phyloP scores from a whole-genome alignment of 2,888 invertebrate genomes.

The Ochropleura plecta region DNA sequence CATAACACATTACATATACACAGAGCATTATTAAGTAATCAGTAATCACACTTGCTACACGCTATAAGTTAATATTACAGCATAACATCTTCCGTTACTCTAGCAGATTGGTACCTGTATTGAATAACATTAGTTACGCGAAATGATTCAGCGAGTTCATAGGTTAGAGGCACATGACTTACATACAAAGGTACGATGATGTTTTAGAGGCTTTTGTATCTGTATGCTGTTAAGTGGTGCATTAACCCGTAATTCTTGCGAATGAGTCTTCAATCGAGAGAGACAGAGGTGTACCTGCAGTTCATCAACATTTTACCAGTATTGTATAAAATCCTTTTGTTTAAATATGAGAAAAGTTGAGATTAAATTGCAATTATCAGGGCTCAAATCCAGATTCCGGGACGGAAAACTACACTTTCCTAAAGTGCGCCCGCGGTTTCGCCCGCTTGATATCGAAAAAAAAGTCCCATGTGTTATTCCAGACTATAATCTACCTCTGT shows the following conservation, averaged over 20 bases:
- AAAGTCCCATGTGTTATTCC: too few relatives aligned
- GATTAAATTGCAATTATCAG: neutral
- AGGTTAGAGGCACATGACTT: slow-evolving; percentile 31
- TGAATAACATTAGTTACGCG: slow-evolving; percentile 51
- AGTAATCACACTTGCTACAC: slow-evolving; percentile 5
- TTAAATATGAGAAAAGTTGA: too few relatives aligned
- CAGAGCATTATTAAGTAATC: slow-evolving; percentile 28
- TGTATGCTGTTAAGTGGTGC: neutral
- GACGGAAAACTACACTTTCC: too few relatives aligned
- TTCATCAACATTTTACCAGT: neutral
- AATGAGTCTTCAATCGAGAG: neutral
- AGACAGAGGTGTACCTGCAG: neutral
- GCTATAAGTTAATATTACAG: slow-evolving; percentile 18
- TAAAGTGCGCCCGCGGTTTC: too few relatives aligned
- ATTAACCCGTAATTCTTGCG: neutral
- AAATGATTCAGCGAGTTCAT: slow-evolving; percentile 48
- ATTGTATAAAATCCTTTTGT: too few relatives aligned
- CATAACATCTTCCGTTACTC: slow-evolving; percentile 20
- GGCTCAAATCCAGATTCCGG: neutral
- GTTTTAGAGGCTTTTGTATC: slow-evolving; percentile 4
- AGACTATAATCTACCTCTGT: too few relatives aligned
- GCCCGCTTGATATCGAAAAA: too few relatives aligned
- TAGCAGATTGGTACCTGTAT: slow-evolving; percentile 36
- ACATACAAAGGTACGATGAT: slow-evolving; percentile 11
- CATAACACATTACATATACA: slow-evolving; percentile 20